Conservation (phyloP, 1,140 invertebrate species). For the Zaprionus lachaisei region DNA sequence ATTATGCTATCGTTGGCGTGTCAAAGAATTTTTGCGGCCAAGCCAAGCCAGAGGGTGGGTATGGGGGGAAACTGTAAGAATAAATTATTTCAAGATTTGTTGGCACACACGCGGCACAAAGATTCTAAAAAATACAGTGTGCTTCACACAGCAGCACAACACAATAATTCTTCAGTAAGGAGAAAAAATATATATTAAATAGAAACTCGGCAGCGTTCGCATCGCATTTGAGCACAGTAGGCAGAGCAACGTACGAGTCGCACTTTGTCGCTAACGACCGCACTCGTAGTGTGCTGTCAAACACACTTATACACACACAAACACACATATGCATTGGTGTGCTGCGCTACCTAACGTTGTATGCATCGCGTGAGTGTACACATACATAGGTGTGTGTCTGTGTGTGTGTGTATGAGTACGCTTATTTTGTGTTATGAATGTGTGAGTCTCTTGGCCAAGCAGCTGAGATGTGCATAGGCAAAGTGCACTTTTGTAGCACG, state of each 20-base stretch:
- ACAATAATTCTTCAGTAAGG: constrained; percentile 21
- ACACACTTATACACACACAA: constrained; percentile 17
- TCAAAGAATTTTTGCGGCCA: constrained; percentile 12
- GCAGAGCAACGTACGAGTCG: constrained; percentile 42
- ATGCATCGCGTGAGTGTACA: constrained; percentile 20
- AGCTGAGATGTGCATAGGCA: constrained; percentile 65
- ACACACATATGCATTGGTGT: not conserved
- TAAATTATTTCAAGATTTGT: not conserved
- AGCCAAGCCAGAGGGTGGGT: not conserved
- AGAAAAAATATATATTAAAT: constrained; percentile 47
- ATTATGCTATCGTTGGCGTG: constrained; percentile 19
- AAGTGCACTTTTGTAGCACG: constrained; percentile 44
- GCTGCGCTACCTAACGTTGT: not conserved
- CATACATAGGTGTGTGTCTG: constrained; percentile 3
- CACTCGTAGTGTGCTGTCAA: constrained; percentile 57
- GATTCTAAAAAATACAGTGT: constrained; percentile 13
- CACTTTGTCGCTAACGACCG: constrained; percentile 63
- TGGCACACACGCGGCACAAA: not conserved
- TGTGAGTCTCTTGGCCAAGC: constrained; percentile 57
- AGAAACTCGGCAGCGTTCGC: constrained; percentile 58
- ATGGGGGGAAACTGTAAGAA: constrained; percentile 13
- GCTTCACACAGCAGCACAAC: constrained; percentile 6
- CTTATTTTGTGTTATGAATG: constrained; percentile 8
- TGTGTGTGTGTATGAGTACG: constrained; percentile 23
- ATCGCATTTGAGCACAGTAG: constrained; percentile 55